Base-by-base conservation (phyloP, 2,797 vertebrate genomes). In the Salarias fasciatus region DNA sequence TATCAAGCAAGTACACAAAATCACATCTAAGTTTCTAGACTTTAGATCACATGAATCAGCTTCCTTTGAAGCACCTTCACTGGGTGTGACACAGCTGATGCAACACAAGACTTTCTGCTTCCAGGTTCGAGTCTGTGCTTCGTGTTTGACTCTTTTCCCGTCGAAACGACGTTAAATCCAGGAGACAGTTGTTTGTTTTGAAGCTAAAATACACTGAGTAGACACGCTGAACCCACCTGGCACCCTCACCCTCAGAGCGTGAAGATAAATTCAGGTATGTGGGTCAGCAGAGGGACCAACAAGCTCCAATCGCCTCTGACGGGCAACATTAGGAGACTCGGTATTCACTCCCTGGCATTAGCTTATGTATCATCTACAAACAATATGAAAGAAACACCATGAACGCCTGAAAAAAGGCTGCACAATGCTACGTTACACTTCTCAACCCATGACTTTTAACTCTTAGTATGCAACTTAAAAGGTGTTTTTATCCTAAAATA, bases 401-500 rank as follows among this genome's bases (percentile, higher is more conserved):
- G 10, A 42, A n/a, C 30, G 29, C 11, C 42, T 62, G 11, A 66
- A 59, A 47, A 53, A 57, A 41, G 38, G 14, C 8, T 44, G 11
- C 14, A 31, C 35, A 61, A 24, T 45, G 41, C 45, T 43, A 18
- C 11, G 12, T 40, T 50, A 18, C 9, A 18, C 45, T 15, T 11
- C 1, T 13, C 3, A n/a, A n/a, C 9, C 6, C 31, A 4, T 18
- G 53, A 10, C 28, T 14, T 15, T 44, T 43, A 24, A 11, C 18
- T 15, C 33, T 35, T 6, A 33, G 9, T 9, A 6, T 35, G 33
- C 35, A 35, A 9, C 33, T 35, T 35, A 35, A 35, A 31, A 9
- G 35, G 33, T 35, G 6, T 35, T 35, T 35, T 35, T 3, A 35
- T 18, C 18, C 2, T 2, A 24, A 24, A 24, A 18, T 35, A 35